Base-by-base conservation (phyloP, 2,888 invertebrate species). In the Epinotia nisella region DNA sequence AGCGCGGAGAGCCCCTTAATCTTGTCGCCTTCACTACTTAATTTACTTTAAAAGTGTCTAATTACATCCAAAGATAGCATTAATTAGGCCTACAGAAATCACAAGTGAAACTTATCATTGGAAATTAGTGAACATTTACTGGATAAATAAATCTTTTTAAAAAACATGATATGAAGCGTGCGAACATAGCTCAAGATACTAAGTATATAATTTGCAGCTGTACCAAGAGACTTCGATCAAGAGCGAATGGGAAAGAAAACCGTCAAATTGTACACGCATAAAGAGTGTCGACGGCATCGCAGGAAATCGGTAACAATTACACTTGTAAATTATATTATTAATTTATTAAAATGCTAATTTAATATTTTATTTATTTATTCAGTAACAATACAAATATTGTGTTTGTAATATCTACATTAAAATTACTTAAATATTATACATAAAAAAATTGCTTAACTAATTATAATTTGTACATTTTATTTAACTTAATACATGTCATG, bases 181-280 rank as follows among this genome's bases (percentile, higher is more conserved):
- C 3, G 49, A 15, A 49, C 15, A 4, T 13, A 49, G 15, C 49
- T 17, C 4, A 7, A 61, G 15, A 24, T 51, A 15, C 15, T 5
- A n/a, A n/a, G n/a, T n/a, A 67, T 64, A 64, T 68, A 70, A 75
- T 75, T 68, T 71, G 45, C 78, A 92, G 92, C 80, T 70, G 91
- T 91, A 0, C 92, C 92, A 15, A 84, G 82, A 77, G 90, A 92
- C 74, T 90, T 92, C 21, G 87, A 90, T 75, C 77, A 82, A 3
- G 92, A 92, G 77, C 86, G 83, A 81, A 86, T 92, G 85, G 92
- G 85, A 3, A 92, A 91, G 76, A 91, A 88, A 76, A 86, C 91
- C 1, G 70, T 92, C 3, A 88, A 83, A 78, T 70, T 92, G 70
- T 91, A 83, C 70, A 88, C 88, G 0, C 90, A 91, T 72, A 87